Conservation (phyloP, 2,113 vertebrate genomes). For the Sakesphorus luctuosus region DNA sequence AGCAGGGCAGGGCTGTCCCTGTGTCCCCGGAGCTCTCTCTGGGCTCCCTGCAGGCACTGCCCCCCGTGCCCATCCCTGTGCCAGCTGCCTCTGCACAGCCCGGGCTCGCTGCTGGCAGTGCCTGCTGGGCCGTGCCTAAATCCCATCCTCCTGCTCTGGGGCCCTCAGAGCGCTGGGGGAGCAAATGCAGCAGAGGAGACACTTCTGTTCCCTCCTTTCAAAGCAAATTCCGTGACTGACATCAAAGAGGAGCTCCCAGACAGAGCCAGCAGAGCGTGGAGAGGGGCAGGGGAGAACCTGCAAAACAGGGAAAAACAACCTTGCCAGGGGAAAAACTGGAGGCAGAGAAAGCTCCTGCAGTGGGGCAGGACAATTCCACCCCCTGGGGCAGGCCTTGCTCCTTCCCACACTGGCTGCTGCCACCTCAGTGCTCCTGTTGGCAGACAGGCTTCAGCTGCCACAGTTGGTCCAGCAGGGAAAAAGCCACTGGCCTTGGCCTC, state of each 20-base stretch:
- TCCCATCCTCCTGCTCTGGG: not conserved
- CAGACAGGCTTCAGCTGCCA: not conserved
- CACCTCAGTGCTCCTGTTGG: not conserved
- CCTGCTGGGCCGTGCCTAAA: constrained; percentile 15
- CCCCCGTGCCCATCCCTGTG: not conserved
- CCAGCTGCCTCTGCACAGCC: constrained; percentile 1
- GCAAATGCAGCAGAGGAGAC: not conserved
- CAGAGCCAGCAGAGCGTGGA: not conserved
- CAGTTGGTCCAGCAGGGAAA: not conserved
- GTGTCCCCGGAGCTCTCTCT: not conserved
- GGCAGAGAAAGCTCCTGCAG: not conserved
- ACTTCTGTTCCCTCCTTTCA: not conserved
- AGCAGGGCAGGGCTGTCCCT: not conserved
- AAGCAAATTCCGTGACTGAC: constrained; percentile 29
- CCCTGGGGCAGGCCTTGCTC: not conserved
- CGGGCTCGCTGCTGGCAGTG: not conserved
- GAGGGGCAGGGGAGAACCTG: not conserved
- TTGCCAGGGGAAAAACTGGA: not conserved
- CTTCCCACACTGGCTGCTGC: not conserved
- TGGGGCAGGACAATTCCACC: not conserved
- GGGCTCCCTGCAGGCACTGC: not conserved
- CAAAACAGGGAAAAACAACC: not conserved
- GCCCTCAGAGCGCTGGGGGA: not conserved
- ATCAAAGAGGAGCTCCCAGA: not conserved
- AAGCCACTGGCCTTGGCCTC: not conserved